Evolutionary conservation across 2,888 invertebrate species (phyloP), one percentile per base, ranked within the genome.

Genomic region (Drosophila austrosaltans): DNA sequence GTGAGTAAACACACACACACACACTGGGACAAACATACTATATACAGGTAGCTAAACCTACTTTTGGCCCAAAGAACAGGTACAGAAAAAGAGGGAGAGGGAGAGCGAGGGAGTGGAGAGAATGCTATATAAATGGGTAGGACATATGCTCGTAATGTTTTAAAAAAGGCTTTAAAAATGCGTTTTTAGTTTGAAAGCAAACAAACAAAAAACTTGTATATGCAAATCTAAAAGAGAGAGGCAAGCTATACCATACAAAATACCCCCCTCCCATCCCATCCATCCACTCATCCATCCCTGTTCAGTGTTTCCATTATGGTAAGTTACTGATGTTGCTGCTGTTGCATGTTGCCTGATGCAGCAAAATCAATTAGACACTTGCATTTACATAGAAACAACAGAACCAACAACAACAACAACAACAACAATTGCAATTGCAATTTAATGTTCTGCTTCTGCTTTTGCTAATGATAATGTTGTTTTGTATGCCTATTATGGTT

Each of bases 391-490:
- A 62, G 59, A 60, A 32, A 32, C 42, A 64, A 69, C 48, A 53
- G 40, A 7, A 56, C 20, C 48, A 53, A 53, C 6, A 56, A 25
- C 48, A 48, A 12, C 6, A 56, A 25, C 48, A 48, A 12, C 58
- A 61, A 6, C 53, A 58, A 61, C 56, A 70, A 59, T 53, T 54
- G 59, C 67, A 71, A 79, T 81, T 84, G 79, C 76, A 77, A 67
- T 84, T 77, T 84, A 77, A 82, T 84, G 76, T 74, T 70, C 73
- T 79, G 58, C 59, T 62, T 69, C 60, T 68, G 69, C 59, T 66
- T 70, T 66, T 70, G 66, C 74, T 82, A 83, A 85, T 83, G 85
- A 81, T 85, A 82, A 81, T 85, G 81, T 82, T 83, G 79, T 82
- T 83, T 81, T 78, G 79, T 70, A 12, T 48, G 77, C 74, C 78